Percentiles rank a stretch among this genome's conserved stretches.
Evolutionary conservation across 2,113 vertebrate genomes (phyloP).

Genomic region (Leptosomus discolor): DNA sequence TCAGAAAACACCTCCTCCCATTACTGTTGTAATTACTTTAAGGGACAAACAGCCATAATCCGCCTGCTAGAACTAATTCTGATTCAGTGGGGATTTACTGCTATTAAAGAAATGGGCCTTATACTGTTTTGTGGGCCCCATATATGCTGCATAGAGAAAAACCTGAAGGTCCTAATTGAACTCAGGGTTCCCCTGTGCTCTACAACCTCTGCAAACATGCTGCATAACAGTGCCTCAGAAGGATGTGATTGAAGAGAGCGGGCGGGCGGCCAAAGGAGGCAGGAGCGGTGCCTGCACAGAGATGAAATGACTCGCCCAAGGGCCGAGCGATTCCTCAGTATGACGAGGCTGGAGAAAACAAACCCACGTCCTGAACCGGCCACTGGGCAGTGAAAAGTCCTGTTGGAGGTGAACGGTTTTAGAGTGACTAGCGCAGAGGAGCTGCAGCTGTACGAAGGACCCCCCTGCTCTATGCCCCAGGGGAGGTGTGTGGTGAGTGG

Average conservation of each 20-base stretch:
- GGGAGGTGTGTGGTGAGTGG: not conserved
- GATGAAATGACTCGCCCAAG: not conserved
- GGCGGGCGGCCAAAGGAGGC: not conserved
- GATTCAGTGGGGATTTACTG: not conserved
- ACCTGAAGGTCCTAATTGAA: not conserved
- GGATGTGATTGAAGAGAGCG: not conserved
- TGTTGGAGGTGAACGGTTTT: not conserved
- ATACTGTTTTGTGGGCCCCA: not conserved
- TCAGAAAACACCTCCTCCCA: not conserved
- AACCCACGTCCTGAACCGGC: not conserved
- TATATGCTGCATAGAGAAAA: not conserved
- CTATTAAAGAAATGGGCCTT: not conserved
- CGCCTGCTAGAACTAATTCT: not conserved
- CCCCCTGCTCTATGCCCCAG: fast-evolving
- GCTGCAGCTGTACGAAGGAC: not conserved
- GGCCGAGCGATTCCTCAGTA: not conserved
- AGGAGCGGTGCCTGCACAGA: fast-evolving
- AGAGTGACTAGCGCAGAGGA: not conserved
- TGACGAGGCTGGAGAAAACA: not conserved
- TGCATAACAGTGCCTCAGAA: not conserved
- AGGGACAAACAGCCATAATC: not conserved
- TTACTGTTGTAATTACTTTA: not conserved
- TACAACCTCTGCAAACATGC: not conserved
- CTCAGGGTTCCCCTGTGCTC: not conserved
- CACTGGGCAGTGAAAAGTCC: not conserved